phyloP scores from a whole-genome alignment of 2,113 vertebrate genomes.

The Paradoxurus hermaphroditus region DNA sequence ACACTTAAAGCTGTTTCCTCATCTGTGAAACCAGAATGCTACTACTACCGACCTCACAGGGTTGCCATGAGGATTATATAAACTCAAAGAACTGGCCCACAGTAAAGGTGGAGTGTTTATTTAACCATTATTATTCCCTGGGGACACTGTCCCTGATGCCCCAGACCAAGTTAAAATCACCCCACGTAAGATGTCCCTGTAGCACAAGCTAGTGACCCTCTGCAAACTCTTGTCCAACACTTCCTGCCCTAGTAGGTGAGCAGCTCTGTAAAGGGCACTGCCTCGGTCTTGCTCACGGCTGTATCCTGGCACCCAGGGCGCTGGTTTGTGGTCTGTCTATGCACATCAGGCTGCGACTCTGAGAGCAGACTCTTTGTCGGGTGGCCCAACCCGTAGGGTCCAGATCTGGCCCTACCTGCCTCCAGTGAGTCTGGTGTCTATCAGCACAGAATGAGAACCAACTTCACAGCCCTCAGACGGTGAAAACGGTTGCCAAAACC shows the following conservation, averaged over 20 bases:
- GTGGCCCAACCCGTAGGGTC: too few relatives aligned
- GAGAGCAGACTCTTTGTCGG: too few relatives aligned
- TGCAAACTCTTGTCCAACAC: neutral
- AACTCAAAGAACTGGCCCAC: neutral
- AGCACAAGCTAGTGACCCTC: neutral
- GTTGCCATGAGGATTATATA: neutral
- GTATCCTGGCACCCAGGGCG: rapidly evolving
- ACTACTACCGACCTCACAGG: neutral
- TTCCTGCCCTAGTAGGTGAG: rapidly evolving
- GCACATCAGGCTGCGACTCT: too few relatives aligned
- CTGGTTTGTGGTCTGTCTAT: too few relatives aligned
- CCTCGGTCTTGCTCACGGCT: neutral
- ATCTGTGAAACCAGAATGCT: neutral
- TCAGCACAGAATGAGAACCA: neutral
- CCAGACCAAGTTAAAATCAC: too few relatives aligned
- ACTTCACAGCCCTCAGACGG: neutral
- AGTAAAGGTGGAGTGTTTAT: neutral
- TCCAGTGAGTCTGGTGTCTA: neutral
- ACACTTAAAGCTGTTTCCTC: neutral
- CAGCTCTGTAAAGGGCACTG: neutral
- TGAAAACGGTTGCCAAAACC: neutral
- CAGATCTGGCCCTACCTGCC: neutral
- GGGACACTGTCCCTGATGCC: neutral
- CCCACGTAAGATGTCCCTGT: neutral
- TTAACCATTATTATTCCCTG: neutral